Evolutionary conservation across 2,113 vertebrate genomes (phyloP).

Genomic region (Bubo scandiacus): DNA sequence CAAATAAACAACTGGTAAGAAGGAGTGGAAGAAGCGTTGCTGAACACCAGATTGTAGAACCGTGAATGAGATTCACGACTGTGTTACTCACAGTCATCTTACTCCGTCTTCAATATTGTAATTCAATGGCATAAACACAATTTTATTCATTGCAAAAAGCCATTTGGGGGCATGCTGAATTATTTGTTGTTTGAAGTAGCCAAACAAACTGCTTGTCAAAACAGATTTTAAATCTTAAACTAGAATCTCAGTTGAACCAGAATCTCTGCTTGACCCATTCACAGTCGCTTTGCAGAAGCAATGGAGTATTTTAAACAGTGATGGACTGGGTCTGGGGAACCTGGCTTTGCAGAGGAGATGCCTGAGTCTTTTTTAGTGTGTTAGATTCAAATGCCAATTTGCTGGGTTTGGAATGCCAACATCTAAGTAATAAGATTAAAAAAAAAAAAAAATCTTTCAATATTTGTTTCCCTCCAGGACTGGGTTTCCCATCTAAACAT

Average conservation of each 20-base stretch:
- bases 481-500: background rate
- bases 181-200: background rate
- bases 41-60: background rate
- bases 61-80: background rate
- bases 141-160: constrained; percentile 13
- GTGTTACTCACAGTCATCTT: background rate
- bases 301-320: background rate
- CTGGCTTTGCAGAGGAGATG: background rate
- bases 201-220: background rate
- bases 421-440: background rate
- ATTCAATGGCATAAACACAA: background rate
- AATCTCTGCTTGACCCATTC: background rate
- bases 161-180: background rate
- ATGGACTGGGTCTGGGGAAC: background rate
- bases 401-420: background rate
- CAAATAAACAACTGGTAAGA: background rate
- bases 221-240: background rate
- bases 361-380: background rate
- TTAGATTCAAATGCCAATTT: background rate
- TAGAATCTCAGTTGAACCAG: background rate
- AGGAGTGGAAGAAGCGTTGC: background rate
- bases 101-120: background rate
- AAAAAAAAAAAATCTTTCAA: background rate
- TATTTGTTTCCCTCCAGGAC: background rate
- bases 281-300: background rate